phyloP scores from a whole-genome alignment of 1,140 invertebrate species.

The Cecropterus lyciades region DNA sequence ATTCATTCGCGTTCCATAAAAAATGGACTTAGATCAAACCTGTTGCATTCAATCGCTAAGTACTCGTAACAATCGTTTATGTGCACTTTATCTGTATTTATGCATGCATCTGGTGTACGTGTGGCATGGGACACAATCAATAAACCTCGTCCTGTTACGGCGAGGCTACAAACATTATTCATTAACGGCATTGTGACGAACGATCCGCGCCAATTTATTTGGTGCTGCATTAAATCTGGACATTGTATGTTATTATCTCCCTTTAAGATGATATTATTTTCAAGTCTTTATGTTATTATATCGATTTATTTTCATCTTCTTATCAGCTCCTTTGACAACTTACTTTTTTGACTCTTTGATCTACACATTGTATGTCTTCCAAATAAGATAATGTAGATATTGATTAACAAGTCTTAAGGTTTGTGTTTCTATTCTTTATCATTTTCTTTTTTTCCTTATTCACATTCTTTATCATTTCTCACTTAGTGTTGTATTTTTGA shows the following conservation, averaged over 20 bases:
- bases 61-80: not conserved
- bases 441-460: too few species aligned
- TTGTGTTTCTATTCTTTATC: too few species aligned
- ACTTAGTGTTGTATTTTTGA: too few species aligned
- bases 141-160: conserved; percentile 9
- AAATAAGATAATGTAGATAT: too few species aligned
- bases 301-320: too few species aligned
- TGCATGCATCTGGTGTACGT: conserved; percentile 4
- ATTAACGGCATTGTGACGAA: not conserved
- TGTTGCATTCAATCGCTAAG: conserved; percentile 12
- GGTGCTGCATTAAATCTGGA: conserved; percentile 2
- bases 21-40: not conserved
- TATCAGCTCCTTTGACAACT: too few species aligned
- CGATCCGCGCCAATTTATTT: not conserved
- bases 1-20: not conserved
- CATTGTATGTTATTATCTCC: not conserved
- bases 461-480: too few species aligned
- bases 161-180: conserved; percentile 1
- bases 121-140: conserved; percentile 3
- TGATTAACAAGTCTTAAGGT: too few species aligned
- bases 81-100: conserved; percentile 7
- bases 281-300: not conserved
- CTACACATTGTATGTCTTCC: too few species aligned
- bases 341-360: too few species aligned
- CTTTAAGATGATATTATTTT: not conserved